Evolutionary conservation across 2,797 vertebrate genomes (phyloP).

Genomic region (Meriones psammophilus): DNA sequence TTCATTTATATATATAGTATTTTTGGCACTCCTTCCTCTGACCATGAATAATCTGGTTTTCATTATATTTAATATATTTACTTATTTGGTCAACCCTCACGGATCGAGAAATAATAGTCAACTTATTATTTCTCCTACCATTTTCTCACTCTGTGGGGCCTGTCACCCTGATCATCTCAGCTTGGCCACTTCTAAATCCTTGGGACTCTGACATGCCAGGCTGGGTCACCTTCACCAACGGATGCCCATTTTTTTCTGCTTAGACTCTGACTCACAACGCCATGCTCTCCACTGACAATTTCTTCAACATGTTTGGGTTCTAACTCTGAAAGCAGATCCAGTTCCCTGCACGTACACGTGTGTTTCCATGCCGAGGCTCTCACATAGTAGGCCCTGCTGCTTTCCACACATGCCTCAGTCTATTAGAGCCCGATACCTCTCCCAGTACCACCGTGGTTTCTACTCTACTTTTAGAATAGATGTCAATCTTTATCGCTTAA

Average conservation of each 20-base stretch:
- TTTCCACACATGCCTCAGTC: background rate
- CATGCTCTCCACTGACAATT: background rate
- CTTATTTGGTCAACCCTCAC: background rate
- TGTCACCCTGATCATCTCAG: background rate
- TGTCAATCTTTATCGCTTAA: background rate
- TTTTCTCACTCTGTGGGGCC: background rate
- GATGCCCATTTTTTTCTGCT: background rate
- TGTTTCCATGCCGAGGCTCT: background rate
- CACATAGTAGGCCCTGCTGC: background rate
- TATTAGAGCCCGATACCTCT: background rate
- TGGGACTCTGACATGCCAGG: background rate
- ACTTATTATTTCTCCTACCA: background rate
- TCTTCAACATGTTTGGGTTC: background rate
- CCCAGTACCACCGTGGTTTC: background rate
- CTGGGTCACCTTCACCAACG: background rate
- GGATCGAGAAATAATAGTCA: background rate
- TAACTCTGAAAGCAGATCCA: background rate
- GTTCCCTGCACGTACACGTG: background rate
- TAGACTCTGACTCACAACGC: background rate
- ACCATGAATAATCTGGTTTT: background rate
- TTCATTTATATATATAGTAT: background rate
- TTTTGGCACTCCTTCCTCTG: slow-evolving; percentile 28
- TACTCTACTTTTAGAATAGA: background rate
- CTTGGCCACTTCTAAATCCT: background rate
- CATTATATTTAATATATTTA: slow-evolving; percentile 23